phyloP scores from a whole-genome alignment of 2,888 invertebrate species.

The Spodoptera picta region DNA sequence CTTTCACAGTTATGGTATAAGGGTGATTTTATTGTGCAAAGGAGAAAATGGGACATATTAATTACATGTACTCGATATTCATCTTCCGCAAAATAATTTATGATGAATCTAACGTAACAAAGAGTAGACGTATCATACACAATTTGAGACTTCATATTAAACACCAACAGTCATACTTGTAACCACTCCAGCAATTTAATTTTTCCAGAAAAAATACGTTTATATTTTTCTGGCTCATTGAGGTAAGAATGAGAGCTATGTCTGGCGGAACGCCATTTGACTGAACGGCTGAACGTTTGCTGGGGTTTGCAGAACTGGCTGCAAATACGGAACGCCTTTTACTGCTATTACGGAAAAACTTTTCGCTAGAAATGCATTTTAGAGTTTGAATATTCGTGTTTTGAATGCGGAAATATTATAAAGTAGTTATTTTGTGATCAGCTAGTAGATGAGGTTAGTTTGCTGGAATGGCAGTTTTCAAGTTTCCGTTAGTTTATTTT shows the following conservation, averaged over 20 bases:
- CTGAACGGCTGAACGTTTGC: slow-evolving; percentile 21
- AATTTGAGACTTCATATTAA: too few species aligned
- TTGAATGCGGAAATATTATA: slow-evolving; percentile 9
- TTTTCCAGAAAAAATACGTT: slow-evolving; percentile 22
- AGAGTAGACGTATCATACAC: too few species aligned
- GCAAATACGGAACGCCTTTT: slow-evolving; percentile 26
- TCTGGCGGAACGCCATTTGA: slow-evolving; percentile 33
- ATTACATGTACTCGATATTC: too few species aligned
- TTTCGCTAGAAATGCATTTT: slow-evolving; percentile 29
- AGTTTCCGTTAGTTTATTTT: too few species aligned
- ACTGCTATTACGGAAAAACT: slow-evolving; percentile 13
- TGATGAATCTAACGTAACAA: too few species aligned
- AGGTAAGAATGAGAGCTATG: slow-evolving; percentile 34
- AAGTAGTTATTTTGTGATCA: background rate
- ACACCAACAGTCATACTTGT: too few species aligned
- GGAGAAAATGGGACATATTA: too few species aligned
- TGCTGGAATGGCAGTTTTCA: background rate
- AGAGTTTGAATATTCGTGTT: background rate
- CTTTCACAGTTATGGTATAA: too few species aligned
- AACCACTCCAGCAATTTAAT: background rate
- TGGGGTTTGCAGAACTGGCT: slow-evolving; percentile 12
- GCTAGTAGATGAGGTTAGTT: background rate
- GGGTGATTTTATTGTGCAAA: too few species aligned
- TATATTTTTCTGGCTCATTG: slow-evolving; percentile 43
- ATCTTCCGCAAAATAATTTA: too few species aligned